Conservation (phyloP, 2,797 vertebrate species). For the Antrozous pallidus region DNA sequence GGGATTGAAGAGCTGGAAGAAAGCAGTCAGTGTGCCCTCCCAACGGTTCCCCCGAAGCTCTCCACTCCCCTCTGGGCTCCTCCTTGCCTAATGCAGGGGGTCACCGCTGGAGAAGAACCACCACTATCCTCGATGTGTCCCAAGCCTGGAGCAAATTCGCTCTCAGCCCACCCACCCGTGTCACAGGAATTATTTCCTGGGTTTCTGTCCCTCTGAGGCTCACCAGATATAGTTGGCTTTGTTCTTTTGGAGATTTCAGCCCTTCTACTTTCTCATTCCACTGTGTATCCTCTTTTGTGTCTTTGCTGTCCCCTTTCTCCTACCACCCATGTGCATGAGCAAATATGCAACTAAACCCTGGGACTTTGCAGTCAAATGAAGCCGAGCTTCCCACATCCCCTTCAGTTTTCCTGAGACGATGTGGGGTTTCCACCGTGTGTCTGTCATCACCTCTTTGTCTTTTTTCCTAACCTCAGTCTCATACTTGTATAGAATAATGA, state of each 20-base stretch:
- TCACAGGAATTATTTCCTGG: slow-evolving; percentile 11
- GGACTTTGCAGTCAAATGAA: slow-evolving; percentile 52
- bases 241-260: background rate
- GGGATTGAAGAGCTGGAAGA: slow-evolving; percentile 82
- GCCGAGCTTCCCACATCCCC: slow-evolving; percentile 49
- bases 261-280: slow-evolving; percentile 13
- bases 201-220: slow-evolving; percentile 25
- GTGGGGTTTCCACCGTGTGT: slow-evolving; percentile 64
- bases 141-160: slow-evolving; percentile 45
- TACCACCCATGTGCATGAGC: slow-evolving; percentile 54
- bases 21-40: slow-evolving; percentile 70
- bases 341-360: background rate
- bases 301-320: background rate
- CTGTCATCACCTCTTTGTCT: slow-evolving; percentile 58
- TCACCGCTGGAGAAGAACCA: slow-evolving; percentile 68
- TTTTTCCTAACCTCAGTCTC: slow-evolving; percentile 56
- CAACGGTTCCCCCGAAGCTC: slow-evolving; percentile 59
- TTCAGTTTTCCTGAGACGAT: slow-evolving; percentile 33
- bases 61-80: slow-evolving; percentile 73
- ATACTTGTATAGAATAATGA: slow-evolving; percentile 50
- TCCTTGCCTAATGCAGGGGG: slow-evolving; percentile 59
- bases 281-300: slow-evolving; percentile 13
- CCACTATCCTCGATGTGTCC: slow-evolving; percentile 59
- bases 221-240: slow-evolving; percentile 9
- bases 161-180: background rate